Evolutionary conservation across 1,140 invertebrate genomes (phyloP).

Genomic region (Eurosta solidaginis): DNA sequence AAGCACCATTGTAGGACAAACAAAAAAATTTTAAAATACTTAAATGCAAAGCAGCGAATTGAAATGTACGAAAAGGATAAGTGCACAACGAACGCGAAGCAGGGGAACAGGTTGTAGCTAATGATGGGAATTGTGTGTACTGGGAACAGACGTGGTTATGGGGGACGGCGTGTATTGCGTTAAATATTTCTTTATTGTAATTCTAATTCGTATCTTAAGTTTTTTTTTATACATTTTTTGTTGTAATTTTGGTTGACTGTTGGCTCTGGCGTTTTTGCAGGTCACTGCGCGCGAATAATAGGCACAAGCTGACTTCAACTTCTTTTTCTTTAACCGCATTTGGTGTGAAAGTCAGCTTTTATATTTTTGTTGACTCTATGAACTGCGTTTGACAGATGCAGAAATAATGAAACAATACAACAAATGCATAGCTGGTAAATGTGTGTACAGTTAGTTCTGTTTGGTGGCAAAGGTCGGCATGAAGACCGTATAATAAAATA

Average conservation of each 20-base stretch:
- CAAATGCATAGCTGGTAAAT: neutral
- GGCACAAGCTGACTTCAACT: neutral
- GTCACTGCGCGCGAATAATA: slow-evolving; percentile 34
- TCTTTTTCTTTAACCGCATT: neutral
- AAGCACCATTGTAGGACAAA: neutral
- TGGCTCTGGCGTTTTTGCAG: slow-evolving; percentile 34
- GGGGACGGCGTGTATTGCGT: too few relatives aligned
- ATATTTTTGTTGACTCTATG: neutral
- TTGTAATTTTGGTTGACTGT: neutral
- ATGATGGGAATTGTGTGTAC: neutral
- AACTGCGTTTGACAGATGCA: neutral
- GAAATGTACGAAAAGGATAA: slow-evolving; percentile 9
- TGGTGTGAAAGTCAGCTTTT: neutral
- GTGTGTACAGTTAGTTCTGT: neutral
- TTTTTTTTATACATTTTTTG: neutral
- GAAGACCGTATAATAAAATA: neutral
- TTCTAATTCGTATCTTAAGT: neutral
- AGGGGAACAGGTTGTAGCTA: neutral
- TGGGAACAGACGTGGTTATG: too few relatives aligned
- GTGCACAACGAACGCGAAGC: neutral
- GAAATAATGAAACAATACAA: neutral
- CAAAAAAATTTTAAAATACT: neutral
- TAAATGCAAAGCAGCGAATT: neutral
- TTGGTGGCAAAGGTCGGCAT: neutral
- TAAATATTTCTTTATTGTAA: neutral